A percentile compares a stretch with the other conserved stretches of the same genome.
Conservation (phyloP, 2,888 invertebrate species). For the Sinotaia quadrata region DNA sequence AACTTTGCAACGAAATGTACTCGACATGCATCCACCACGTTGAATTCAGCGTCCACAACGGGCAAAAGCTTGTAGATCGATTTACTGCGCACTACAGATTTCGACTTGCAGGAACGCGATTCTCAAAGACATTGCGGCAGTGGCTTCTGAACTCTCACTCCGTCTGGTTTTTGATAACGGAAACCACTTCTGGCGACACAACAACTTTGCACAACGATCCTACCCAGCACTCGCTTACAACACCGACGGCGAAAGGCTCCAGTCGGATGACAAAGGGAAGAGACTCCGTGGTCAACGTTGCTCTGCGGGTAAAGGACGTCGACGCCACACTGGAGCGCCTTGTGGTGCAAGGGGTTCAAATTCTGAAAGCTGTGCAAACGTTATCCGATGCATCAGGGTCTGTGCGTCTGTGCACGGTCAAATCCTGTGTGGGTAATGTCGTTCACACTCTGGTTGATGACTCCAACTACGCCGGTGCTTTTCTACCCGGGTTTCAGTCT, state of each 20-base stretch:
- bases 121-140: neutral
- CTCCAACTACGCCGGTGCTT: constrained; percentile 67
- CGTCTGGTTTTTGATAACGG: constrained; percentile 18
- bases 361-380: constrained; percentile 58
- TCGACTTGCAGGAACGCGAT: constrained; percentile 21
- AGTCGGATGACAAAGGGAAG: no score
- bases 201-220: no score
- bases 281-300: constrained; percentile 36
- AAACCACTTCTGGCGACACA: no score
- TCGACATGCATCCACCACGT: constrained; percentile 66
- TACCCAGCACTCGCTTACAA: neutral
- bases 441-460: constrained; percentile 73
- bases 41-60: constrained; percentile 67
- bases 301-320: constrained; percentile 33
- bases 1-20: no score
- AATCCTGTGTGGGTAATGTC: constrained; percentile 73
- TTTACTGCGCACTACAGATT: constrained; percentile 62
- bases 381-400: constrained; percentile 62
- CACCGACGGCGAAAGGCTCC: no score
- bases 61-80: constrained; percentile 48
- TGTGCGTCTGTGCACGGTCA: constrained; percentile 69
- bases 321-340: constrained; percentile 26
- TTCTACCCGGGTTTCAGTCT: constrained; percentile 71
- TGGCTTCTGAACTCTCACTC: constrained; percentile 25
- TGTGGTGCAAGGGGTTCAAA: constrained; percentile 45